Percentiles rank a stretch among this genome's conserved stretches.
These are phyloP conservation scores for Atta texana DNA, from an alignment of 1,140 invertebrate genomes.

Conservation along the genomic window DNA sequence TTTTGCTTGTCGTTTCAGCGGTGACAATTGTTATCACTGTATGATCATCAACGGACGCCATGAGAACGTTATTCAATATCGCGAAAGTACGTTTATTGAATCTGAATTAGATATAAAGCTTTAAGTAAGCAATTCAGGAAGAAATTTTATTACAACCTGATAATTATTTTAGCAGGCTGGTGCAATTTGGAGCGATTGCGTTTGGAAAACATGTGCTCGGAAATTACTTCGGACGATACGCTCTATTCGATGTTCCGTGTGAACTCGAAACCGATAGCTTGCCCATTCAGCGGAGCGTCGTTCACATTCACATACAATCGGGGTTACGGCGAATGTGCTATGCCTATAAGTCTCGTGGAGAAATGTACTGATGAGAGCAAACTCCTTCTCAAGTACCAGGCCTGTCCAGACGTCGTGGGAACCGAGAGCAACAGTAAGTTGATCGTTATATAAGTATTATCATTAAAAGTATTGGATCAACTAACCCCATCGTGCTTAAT, in stretches of 20 bases:
- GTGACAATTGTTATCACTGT: slow-evolving; percentile 88
- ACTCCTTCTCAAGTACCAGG: slow-evolving; percentile 89
- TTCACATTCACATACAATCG: slow-evolving; percentile 93
- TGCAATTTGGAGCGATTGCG: slow-evolving; percentile 83
- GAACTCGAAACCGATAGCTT: slow-evolving; percentile 89
- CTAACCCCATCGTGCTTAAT: neutral
- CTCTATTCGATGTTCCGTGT: slow-evolving; percentile 92
- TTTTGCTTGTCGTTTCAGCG: slow-evolving; percentile 63
- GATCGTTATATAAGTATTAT: neutral
- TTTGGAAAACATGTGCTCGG: slow-evolving; percentile 88
- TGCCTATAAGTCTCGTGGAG: slow-evolving; percentile 88
- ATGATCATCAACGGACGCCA: slow-evolving; percentile 89
- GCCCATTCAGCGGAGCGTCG: slow-evolving; percentile 91
- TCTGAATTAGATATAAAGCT: neutral
- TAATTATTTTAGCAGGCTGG: slow-evolving; percentile 87
- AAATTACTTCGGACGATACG: slow-evolving; percentile 90
- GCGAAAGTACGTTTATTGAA: slow-evolving; percentile 87
- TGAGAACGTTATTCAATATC: slow-evolving; percentile 90
- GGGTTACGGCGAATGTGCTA: slow-evolving; percentile 87
- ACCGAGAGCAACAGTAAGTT: slow-evolving; percentile 86
- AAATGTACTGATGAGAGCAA: slow-evolving; percentile 89
- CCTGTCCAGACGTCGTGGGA: slow-evolving; percentile 88
- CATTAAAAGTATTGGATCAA: neutral
- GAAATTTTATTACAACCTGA: neutral
- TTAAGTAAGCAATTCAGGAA: neutral